A percentile compares a stretch with the other conserved stretches of the same genome.
phyloP scores from a whole-genome alignment of 2,888 invertebrate species.

The Macrosoma leucophasiata region DNA sequence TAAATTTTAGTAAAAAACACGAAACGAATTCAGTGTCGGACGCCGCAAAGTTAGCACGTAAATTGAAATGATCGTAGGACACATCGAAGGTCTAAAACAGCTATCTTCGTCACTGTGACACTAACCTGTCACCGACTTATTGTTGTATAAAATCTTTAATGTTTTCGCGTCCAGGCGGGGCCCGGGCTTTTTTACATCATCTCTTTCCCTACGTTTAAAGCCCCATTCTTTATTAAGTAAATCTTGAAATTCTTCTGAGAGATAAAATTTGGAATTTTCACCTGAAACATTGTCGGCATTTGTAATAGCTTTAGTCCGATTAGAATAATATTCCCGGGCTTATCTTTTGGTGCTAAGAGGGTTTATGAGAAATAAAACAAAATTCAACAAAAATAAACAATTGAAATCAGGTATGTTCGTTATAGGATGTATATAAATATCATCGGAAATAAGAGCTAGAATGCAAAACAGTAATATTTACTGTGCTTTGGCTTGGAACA shows the following conservation, averaged over 20 bases:
- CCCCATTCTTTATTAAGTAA: slow-evolving; percentile 81
- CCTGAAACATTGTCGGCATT: slow-evolving; percentile 69
- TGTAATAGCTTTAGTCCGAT: slow-evolving; percentile 48
- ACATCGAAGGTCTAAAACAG: slow-evolving; percentile 57
- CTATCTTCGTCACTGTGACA: slow-evolving; percentile 61
- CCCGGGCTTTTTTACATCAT: slow-evolving; percentile 97
- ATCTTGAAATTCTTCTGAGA: slow-evolving; percentile 72
- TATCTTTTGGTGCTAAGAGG: too few species aligned
- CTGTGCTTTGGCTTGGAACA: too few species aligned
- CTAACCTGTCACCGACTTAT: slow-evolving; percentile 74
- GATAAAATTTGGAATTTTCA: slow-evolving; percentile 68
- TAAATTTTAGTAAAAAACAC: slow-evolving; percentile 24
- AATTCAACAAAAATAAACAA: slow-evolving; percentile 12
- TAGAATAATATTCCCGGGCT: slow-evolving; percentile 34
- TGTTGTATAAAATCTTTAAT: slow-evolving; percentile 66
- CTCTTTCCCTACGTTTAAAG: slow-evolving; percentile 90
- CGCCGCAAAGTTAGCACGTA: slow-evolving; percentile 55
- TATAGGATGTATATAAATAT: too few species aligned
- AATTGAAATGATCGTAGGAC: slow-evolving; percentile 38
- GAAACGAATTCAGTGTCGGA: slow-evolving; percentile 49
- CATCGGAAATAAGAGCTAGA: too few species aligned
- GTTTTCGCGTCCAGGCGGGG: slow-evolving; percentile 85
- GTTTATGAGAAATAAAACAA: slow-evolving; percentile 10
- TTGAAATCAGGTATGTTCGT: too few species aligned
- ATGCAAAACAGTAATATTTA: too few species aligned